Percentiles rank a stretch among this genome's conserved stretches.
These are phyloP conservation scores for Marmota monax DNA, from an alignment of 2,113 vertebrate species.

Conservation along the genomic window DNA sequence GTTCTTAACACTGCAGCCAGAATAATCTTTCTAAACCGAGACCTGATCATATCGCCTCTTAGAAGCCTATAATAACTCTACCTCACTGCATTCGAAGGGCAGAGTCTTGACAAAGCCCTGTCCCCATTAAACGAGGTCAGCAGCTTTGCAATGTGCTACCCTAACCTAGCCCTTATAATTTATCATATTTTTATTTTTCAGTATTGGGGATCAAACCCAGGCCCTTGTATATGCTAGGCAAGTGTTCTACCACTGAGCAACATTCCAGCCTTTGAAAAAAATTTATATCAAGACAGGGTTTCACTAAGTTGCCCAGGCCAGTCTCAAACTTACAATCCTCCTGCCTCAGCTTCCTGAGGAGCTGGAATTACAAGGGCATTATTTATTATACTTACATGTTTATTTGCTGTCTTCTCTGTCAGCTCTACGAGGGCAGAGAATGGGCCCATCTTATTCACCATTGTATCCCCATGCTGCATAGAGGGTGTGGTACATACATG, in stretches of 20 bases:
- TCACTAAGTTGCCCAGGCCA: no score
- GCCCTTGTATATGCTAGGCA: no score
- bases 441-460: not conserved
- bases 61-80: not conserved
- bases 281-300: no score
- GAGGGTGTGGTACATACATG: not conserved
- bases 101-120: not conserved
- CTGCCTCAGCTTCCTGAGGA: no score
- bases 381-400: not conserved
- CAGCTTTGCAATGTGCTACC: not conserved
- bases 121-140: not conserved
- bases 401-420: not conserved
- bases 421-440: not conserved
- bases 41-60: not conserved
- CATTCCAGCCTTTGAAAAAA: no score
- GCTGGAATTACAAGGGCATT: not conserved
- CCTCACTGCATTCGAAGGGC: not conserved
- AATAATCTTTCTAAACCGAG: conserved; percentile 19
- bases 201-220: no score
- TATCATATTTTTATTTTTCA: not conserved
- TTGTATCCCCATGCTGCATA: not conserved
- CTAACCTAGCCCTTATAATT: not conserved
- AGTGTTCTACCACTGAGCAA: no score
- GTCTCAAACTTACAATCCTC: no score
- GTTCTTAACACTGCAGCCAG: not conserved